A percentile compares a stretch with the other conserved stretches of the same genome.
phyloP scores from a whole-genome alignment of 1,140 invertebrate genomes.

The Centruroides vittatus region DNA sequence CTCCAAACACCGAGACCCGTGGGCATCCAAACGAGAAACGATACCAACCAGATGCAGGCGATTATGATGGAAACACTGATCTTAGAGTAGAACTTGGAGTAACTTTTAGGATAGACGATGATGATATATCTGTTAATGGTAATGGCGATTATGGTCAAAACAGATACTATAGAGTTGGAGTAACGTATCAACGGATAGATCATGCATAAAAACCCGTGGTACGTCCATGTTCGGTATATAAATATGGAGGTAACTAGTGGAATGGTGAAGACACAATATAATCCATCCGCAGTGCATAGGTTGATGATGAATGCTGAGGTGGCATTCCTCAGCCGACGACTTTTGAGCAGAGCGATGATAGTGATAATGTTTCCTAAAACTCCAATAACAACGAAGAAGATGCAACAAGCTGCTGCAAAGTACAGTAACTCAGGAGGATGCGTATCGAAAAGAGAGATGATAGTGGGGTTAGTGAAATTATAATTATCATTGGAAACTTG shows the following conservation, averaged over 20 bases:
- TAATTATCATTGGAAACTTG: too few relatives aligned
- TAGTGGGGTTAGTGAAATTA: too few relatives aligned
- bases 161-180: slow-evolving; percentile 68
- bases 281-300: slow-evolving; percentile 55
- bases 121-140: slow-evolving; percentile 74
- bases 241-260: slow-evolving; percentile 47
- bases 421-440: too few relatives aligned
- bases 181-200: slow-evolving; percentile 68
- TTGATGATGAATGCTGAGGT: slow-evolving; percentile 72
- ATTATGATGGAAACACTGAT: slow-evolving; percentile 19
- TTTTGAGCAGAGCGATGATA: background rate
- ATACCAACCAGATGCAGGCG: slow-evolving; percentile 53
- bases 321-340: slow-evolving; percentile 39
- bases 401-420: too few relatives aligned
- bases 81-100: slow-evolving; percentile 17
- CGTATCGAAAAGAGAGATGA: too few relatives aligned
- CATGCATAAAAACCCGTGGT: slow-evolving; percentile 52
- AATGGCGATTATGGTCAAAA: slow-evolving; percentile 72
- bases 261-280: slow-evolving; percentile 56
- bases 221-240: slow-evolving; percentile 51
- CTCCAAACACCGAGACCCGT: slow-evolving; percentile 66
- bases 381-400: background rate
- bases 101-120: slow-evolving; percentile 60
- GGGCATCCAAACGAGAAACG: slow-evolving; percentile 47
- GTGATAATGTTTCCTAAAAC: background rate